Evolutionary conservation across 1,140 invertebrate species (phyloP).

Genomic region (Diorhabda elongata): DNA sequence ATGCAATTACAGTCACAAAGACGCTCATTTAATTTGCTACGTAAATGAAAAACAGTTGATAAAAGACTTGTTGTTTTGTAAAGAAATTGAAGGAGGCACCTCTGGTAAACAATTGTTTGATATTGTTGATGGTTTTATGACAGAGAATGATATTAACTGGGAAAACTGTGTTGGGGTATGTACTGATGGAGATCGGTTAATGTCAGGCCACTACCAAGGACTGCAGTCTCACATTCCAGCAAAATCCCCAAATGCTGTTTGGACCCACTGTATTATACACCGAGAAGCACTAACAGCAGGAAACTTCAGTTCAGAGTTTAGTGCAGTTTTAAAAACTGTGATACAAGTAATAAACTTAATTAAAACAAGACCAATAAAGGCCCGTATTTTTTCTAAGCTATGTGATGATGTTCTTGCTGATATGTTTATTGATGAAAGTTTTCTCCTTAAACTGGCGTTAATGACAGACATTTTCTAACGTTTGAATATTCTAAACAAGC

Average conservation of each 20-base stretch:
- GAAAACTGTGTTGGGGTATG: slow-evolving; percentile 1
- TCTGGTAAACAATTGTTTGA: slow-evolving; percentile 31
- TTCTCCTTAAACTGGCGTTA: not conserved
- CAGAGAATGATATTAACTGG: slow-evolving; percentile 20
- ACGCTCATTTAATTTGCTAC: slow-evolving; percentile 20
- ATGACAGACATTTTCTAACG: slow-evolving; percentile 1
- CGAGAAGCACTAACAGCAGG: too few relatives aligned
- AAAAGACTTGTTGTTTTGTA: not conserved
- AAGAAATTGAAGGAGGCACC: slow-evolving; percentile 15
- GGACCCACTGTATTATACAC: slow-evolving; percentile 16
- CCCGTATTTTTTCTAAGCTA: slow-evolving; percentile 21
- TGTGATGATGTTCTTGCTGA: slow-evolving; percentile 16
- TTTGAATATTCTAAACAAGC: not conserved
- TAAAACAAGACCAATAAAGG: slow-evolving; percentile 24
- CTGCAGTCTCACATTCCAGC: too few relatives aligned
- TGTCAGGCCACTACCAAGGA: slow-evolving; percentile 36
- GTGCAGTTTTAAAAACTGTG: slow-evolving; percentile 17
- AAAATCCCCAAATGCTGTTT: slow-evolving; percentile 36
- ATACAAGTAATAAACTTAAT: slow-evolving; percentile 28
- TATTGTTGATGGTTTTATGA: slow-evolving; percentile 34
- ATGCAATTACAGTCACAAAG: slow-evolving; percentile 13
- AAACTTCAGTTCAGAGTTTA: too few relatives aligned
- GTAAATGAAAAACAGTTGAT: slow-evolving; percentile 22
- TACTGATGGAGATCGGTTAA: slow-evolving; percentile 24
- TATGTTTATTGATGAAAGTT: slow-evolving; percentile 4